A percentile compares a stretch with the other conserved stretches of the same genome.
Evolutionary conservation across 2,113 vertebrate genomes (phyloP).

Genomic region (Heterotilapia buettikoferi): DNA sequence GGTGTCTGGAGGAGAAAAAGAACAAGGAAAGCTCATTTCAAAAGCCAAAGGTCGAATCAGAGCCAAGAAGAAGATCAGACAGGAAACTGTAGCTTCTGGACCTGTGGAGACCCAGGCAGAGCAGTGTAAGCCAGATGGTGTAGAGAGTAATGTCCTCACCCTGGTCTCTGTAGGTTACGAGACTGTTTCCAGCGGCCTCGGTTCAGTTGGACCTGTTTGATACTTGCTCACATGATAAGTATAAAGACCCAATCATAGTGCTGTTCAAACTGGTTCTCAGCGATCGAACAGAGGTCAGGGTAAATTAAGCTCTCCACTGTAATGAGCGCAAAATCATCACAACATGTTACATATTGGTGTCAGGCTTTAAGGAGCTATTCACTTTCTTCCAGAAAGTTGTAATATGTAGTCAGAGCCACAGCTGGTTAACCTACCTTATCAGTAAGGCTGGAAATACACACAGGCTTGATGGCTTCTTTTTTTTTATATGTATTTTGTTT

Average conservation of each 20-base stretch:
- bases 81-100: background rate
- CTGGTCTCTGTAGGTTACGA: constrained; percentile 75
- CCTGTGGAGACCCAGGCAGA: background rate
- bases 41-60: constrained; percentile 56
- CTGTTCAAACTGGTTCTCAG: background rate
- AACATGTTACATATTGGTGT: background rate
- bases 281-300: background rate
- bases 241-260: background rate
- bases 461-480: background rate
- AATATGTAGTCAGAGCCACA: background rate
- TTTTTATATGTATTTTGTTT: background rate
- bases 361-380: background rate
- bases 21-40: constrained; percentile 36
- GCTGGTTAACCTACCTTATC: background rate
- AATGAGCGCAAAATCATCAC: background rate
- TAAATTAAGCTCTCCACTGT: background rate
- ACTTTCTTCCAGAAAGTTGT: background rate
- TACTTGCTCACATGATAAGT: background rate
- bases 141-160: constrained; percentile 67
- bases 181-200: constrained; percentile 66
- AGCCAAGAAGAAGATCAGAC: constrained; percentile 41
- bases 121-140: constrained; percentile 36
- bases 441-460: background rate
- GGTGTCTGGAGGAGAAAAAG: background rate
- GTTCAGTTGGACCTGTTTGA: constrained; percentile 25